Percentiles rank a stretch among this genome's conserved stretches.
Evolutionary conservation across 2,888 invertebrate species (phyloP).

Genomic region (Idaea straminata): DNA sequence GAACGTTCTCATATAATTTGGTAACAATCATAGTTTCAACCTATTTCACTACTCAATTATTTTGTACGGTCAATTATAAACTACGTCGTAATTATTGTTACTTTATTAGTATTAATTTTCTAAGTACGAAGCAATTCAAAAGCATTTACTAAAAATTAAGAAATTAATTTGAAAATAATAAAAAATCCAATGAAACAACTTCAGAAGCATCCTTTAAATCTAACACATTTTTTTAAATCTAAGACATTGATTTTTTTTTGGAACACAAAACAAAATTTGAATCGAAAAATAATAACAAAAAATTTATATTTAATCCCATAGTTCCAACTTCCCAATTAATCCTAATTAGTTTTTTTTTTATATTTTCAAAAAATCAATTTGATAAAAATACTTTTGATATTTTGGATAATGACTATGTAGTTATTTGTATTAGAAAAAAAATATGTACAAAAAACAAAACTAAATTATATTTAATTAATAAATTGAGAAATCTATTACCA

Average conservation of each 20-base stretch:
- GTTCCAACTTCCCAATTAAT: conserved; percentile 39
- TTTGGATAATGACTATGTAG: conserved; percentile 58
- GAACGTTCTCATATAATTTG: conserved; percentile 39
- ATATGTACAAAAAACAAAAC: conserved; percentile 55
- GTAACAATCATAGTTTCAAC: conserved; percentile 35
- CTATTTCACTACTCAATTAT: conserved; percentile 23
- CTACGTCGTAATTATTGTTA: conserved; percentile 32
- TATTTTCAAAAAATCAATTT: conserved; percentile 29
- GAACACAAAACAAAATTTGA: conserved; percentile 40
- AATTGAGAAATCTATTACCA: conserved; percentile 38
- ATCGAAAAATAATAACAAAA: conserved; percentile 33
- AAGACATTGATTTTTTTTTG: conserved; percentile 38
- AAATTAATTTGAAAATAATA: conserved; percentile 17
- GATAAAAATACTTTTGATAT: conserved; percentile 39
- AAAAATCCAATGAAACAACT: conserved; percentile 20
- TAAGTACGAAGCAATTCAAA: conserved; percentile 67
- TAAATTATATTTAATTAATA: conserved; percentile 29
- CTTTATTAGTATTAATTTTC: conserved; percentile 36
- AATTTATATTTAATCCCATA: conserved; percentile 40
- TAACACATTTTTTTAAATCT: conserved; percentile 44
- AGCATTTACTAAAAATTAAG: conserved; percentile 43
- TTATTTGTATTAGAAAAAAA: conserved; percentile 43
- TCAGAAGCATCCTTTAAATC: conserved; percentile 37
- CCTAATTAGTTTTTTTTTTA: conserved; percentile 31
- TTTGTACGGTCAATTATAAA: conserved; percentile 44